These are phyloP conservation scores for Pelmatolapia mariae DNA, from an alignment of 2,113 vertebrate genomes.

Conservation along the genomic window DNA sequence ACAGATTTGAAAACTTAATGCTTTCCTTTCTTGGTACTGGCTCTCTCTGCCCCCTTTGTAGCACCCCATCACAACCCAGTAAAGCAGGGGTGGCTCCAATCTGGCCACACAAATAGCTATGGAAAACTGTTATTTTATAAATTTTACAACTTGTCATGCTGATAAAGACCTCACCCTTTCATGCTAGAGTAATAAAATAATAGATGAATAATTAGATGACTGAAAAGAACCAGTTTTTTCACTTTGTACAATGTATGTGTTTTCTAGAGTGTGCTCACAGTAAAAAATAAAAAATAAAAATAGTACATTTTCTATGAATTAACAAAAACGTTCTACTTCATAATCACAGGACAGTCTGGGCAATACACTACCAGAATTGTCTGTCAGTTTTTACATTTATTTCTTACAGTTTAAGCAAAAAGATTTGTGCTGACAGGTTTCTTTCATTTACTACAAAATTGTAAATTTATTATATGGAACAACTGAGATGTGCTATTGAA, in stretches of 20 bases:
- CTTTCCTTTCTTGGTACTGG: background rate
- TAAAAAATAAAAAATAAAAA: background rate
- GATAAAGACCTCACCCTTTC: background rate
- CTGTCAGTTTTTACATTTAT: background rate
- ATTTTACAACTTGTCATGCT: background rate
- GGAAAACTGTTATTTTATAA: background rate
- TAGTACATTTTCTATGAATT: background rate
- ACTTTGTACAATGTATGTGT: background rate
- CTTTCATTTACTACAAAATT: no score
- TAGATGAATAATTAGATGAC: background rate
- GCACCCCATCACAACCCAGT: background rate
- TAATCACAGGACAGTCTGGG: background rate
- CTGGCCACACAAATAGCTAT: background rate
- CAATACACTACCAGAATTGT: background rate
- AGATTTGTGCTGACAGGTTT: no score
- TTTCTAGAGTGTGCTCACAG: no score
- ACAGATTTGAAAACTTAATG: background rate
- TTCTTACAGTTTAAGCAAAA: no score
- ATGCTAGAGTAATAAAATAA: background rate
- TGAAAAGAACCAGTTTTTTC: rapidly evolving
- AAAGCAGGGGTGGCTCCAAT: background rate
- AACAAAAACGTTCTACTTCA: background rate
- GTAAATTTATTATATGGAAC: no score
- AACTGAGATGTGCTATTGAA: no score
- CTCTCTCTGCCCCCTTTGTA: background rate